Evolutionary conservation across 2,888 invertebrate genomes (phyloP).

Genomic region (Campopleginae sp.): DNA sequence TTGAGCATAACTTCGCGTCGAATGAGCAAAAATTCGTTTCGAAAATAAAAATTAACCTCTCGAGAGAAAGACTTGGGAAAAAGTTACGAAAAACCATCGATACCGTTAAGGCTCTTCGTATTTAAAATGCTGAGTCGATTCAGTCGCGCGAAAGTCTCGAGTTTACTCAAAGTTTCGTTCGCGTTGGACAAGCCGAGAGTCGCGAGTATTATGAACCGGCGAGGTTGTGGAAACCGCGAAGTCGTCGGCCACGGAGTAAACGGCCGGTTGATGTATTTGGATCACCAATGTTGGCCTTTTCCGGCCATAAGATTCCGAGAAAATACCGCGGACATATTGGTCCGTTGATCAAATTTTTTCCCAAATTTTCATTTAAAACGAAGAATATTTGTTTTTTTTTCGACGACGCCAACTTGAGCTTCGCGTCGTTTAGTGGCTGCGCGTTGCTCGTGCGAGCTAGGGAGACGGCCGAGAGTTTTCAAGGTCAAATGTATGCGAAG

Average conservation of each 20-base stretch:
- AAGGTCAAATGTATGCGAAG: no score
- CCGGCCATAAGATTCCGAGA: slow-evolving; percentile 88
- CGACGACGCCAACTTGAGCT: neutral
- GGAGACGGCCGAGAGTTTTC: no score
- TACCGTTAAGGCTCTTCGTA: neutral
- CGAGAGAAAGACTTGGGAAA: neutral
- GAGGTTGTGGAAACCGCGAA: slow-evolving; percentile 87
- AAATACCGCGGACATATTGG: slow-evolving; percentile 86
- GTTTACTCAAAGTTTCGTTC: slow-evolving; percentile 24
- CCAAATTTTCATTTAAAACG: no score
- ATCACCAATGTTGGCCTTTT: slow-evolving; percentile 86
- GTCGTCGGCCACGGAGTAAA: slow-evolving; percentile 87
- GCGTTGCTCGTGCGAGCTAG: no score
- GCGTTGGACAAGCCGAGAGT: slow-evolving; percentile 10
- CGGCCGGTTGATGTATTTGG: slow-evolving; percentile 86
- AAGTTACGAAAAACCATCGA: neutral
- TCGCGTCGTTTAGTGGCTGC: no score
- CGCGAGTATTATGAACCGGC: slow-evolving; percentile 45
- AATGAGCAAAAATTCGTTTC: neutral
- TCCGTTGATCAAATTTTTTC: slow-evolving; percentile 74
- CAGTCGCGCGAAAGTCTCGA: neutral
- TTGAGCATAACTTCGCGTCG: neutral
- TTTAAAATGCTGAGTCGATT: slow-evolving; percentile 38
- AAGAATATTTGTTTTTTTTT: neutral
- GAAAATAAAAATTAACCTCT: neutral